A percentile compares a stretch with the other conserved stretches of the same genome.
These are phyloP conservation scores for Uromys caudimaculatus DNA, from an alignment of 2,797 vertebrate species.

Conservation along the genomic window DNA sequence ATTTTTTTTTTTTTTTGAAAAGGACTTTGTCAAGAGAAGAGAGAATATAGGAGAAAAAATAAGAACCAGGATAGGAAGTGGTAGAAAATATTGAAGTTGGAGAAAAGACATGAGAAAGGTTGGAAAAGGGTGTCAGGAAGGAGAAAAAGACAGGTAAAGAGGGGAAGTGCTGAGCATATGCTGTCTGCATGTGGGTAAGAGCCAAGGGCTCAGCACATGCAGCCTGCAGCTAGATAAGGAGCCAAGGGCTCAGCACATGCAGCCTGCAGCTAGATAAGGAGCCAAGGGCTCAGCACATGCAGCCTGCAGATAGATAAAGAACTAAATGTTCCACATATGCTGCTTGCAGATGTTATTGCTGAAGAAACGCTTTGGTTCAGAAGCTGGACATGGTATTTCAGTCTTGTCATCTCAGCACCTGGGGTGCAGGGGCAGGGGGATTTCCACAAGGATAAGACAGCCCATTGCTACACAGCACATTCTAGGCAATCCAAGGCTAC, in stretches of 20 bases:
- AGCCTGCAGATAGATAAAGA: not conserved
- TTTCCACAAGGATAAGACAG: not conserved
- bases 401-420: not conserved
- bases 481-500: not conserved
- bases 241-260: not conserved
- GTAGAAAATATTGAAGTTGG: not conserved
- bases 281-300: not conserved
- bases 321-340: not conserved
- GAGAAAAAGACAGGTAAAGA: not conserved
- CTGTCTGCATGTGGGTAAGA: not conserved
- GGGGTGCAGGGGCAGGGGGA: not conserved
- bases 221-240: not conserved
- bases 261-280: not conserved
- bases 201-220: not conserved
- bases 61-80: not conserved
- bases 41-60: not conserved
- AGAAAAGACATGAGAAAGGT: not conserved
- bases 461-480: not conserved
- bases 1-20: not conserved
- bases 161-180: no score
- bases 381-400: not conserved
- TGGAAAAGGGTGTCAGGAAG: not conserved
- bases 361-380: not conserved
- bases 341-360: not conserved
- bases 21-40: not conserved